Evolutionary conservation across 2,888 invertebrate species (phyloP).

Genomic region (Drosophila sordidapex): DNA sequence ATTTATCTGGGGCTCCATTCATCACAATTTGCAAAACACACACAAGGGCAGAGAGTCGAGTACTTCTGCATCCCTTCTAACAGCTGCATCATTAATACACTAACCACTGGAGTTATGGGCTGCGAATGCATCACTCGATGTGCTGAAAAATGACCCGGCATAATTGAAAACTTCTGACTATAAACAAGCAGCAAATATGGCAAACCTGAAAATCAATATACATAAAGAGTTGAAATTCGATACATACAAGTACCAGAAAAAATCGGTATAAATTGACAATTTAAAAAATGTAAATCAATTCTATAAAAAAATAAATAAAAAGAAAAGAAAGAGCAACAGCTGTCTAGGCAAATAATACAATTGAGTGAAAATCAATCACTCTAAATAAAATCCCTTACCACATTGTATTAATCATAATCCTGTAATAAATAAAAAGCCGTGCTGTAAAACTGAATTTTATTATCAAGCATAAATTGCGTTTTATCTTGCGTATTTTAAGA

Average conservation of each 20-base stretch:
- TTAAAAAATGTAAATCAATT: background rate
- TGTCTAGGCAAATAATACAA: background rate
- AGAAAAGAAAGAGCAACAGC: background rate
- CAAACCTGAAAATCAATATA: constrained; percentile 39
- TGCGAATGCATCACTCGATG: constrained; percentile 1
- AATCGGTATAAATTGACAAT: background rate
- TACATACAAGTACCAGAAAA: background rate
- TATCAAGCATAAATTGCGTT: background rate
- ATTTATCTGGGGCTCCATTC: constrained; percentile 21
- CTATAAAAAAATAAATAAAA: background rate
- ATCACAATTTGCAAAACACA: constrained; percentile 25
- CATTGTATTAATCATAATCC: background rate
- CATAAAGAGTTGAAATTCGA: background rate
- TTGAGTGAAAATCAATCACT: background rate
- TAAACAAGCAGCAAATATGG: background rate
- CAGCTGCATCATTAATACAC: constrained; percentile 34
- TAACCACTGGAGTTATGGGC: background rate
- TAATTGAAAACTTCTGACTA: constrained; percentile 20
- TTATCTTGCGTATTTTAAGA: background rate
- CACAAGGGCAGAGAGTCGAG: background rate
- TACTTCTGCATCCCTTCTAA: background rate
- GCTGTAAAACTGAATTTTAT: background rate
- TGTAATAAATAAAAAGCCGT: background rate
- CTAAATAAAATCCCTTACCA: background rate
- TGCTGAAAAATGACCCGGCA: constrained; percentile 8